Percentiles rank a stretch among this genome's conserved stretches.
Evolutionary conservation across 2,888 invertebrate species (phyloP).

Genomic region (Desoria tigrina): DNA sequence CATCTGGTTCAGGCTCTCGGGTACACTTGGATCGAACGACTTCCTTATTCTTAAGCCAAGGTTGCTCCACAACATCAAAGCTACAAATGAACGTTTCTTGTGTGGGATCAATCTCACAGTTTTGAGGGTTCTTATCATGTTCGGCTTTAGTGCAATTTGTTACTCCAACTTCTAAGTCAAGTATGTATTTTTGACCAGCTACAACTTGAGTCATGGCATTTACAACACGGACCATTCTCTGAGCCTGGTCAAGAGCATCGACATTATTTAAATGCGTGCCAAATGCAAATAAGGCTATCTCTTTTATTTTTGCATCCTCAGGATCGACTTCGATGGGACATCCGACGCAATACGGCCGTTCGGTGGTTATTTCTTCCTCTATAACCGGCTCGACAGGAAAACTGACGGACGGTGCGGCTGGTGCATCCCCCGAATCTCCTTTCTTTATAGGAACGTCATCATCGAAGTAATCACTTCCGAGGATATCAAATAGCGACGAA

Average conservation of each 20-base stretch:
- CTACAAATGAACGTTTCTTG: slow-evolving; percentile 61
- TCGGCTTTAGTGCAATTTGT: slow-evolving; percentile 61
- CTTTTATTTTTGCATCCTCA: slow-evolving; percentile 48
- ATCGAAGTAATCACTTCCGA: slow-evolving; percentile 30
- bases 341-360: slow-evolving; percentile 49
- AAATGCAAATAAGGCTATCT: slow-evolving; percentile 52
- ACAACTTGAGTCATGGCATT: slow-evolving; percentile 58
- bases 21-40: slow-evolving; percentile 67
- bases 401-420: slow-evolving; percentile 9
- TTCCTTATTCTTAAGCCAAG: slow-evolving; percentile 67
- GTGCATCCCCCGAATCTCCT: background rate
- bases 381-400: slow-evolving; percentile 24
- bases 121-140: slow-evolving; percentile 53
- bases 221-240: slow-evolving; percentile 48
- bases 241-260: slow-evolving; percentile 33
- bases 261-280: slow-evolving; percentile 28
- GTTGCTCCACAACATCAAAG: slow-evolving; percentile 66
- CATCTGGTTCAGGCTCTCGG: too few relatives aligned
- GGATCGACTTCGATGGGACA: slow-evolving; percentile 51
- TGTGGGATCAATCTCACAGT: slow-evolving; percentile 55
- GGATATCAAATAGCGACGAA: slow-evolving; percentile 26
- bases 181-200: slow-evolving; percentile 63
- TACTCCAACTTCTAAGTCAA: slow-evolving; percentile 64
- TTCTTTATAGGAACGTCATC: background rate
- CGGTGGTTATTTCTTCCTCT: slow-evolving; percentile 37